Evolutionary conservation across 2,888 invertebrate species (phyloP).

Genomic region (Hyppa rectilinea): DNA sequence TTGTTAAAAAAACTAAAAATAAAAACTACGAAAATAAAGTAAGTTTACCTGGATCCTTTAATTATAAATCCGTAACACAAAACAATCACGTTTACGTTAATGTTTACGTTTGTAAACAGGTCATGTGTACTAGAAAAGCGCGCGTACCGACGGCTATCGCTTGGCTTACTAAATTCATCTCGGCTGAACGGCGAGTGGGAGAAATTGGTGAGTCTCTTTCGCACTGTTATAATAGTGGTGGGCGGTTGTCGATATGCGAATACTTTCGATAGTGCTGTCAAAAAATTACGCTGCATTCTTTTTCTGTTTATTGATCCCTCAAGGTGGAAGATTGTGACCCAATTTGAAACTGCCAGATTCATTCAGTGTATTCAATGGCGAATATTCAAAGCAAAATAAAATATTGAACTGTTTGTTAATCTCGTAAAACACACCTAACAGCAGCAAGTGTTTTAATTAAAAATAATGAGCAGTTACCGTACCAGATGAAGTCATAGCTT

Average conservation of each 20-base stretch:
- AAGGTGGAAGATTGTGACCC: too few species aligned
- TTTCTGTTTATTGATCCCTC: not conserved
- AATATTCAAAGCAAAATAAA: not conserved
- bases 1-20: not conserved
- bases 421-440: not conserved
- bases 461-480: not conserved
- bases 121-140: conserved; percentile 72
- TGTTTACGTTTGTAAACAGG: conserved; percentile 77
- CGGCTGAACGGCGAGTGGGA: conserved; percentile 70
- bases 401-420: too few species aligned
- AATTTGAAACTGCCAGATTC: not conserved
- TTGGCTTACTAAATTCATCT: conserved; percentile 83
- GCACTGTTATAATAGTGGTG: conserved; percentile 74
- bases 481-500: not conserved
- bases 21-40: conserved; percentile 17
- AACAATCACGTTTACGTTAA: conserved; percentile 64
- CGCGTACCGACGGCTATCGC: conserved; percentile 74
- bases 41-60: conserved; percentile 67
- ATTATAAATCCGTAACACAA: conserved; percentile 69
- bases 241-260: conserved; percentile 53
- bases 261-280: conserved; percentile 50
- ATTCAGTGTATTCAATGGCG: not conserved
- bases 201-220: conserved; percentile 80
- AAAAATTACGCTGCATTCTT: not conserved
- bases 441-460: not conserved